These are phyloP conservation scores for Caranx ignobilis DNA, from an alignment of 2,113 vertebrate species.

Conservation along the genomic window DNA sequence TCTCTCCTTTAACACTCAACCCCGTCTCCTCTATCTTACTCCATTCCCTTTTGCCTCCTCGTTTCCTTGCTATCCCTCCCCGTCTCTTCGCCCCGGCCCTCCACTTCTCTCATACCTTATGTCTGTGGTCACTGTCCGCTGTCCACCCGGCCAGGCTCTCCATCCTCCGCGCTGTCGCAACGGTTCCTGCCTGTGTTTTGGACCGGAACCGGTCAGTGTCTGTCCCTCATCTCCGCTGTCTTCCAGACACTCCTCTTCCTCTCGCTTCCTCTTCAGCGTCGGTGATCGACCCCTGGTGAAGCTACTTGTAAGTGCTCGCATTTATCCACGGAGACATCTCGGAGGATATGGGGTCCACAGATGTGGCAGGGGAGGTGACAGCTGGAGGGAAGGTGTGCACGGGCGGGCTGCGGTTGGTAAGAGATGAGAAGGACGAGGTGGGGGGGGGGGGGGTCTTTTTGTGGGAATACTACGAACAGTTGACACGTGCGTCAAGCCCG, in stretches of 20 bases:
- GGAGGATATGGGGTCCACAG: conserved; percentile 9
- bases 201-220: conserved; percentile 19
- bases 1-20: not conserved
- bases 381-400: not conserved
- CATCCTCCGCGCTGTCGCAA: not conserved
- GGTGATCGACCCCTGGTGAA: too few relatives aligned
- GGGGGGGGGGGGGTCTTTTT: not conserved
- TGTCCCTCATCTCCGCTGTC: not conserved
- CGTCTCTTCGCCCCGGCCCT: not conserved
- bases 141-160: conserved; percentile 4
- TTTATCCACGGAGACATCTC: conserved; percentile 13
- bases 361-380: conserved; percentile 17
- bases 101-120: conserved; percentile 57
- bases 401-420: not conserved
- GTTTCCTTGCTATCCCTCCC: not conserved
- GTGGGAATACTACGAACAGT: not conserved
- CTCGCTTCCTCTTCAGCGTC: not conserved
- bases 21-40: not conserved
- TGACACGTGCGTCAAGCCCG: not conserved
- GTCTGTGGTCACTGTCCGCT: conserved; percentile 26
- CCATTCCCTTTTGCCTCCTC: not conserved
- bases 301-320: not conserved
- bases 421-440: not conserved
- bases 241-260: not conserved
- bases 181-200: conserved; percentile 29